Evolutionary conservation across 2,888 invertebrate genomes (phyloP).

Genomic region (Thera obeliscata): DNA sequence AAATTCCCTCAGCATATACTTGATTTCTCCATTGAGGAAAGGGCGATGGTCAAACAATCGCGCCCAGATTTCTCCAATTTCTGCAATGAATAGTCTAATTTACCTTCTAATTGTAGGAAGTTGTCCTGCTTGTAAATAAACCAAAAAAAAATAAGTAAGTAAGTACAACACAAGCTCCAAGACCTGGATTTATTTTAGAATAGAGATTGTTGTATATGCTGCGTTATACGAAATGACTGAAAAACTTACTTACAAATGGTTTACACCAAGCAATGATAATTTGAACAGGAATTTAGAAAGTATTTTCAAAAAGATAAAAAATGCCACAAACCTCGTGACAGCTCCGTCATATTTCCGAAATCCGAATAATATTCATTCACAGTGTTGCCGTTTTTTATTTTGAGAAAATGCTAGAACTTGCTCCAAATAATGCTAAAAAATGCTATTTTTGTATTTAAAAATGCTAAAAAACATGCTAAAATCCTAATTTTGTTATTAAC

Average conservation of each 20-base stretch:
- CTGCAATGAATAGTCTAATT: constrained; percentile 68
- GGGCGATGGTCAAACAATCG: constrained; percentile 94
- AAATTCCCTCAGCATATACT: constrained; percentile 92
- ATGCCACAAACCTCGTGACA: constrained; percentile 77
- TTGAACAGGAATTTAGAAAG: constrained; percentile 15
- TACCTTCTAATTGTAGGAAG: neutral
- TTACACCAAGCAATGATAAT: neutral
- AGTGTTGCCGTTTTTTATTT: no score
- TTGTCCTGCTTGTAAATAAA: neutral
- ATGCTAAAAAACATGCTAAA: no score
- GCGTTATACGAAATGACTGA: neutral
- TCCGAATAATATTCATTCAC: neutral
- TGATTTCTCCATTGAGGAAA: constrained; percentile 94
- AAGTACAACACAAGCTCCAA: neutral
- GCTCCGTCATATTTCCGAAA: constrained; percentile 64
- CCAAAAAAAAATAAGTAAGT: neutral
- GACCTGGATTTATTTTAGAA: neutral
- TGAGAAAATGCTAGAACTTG: no score
- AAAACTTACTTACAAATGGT: neutral
- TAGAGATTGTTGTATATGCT: neutral
- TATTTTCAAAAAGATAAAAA: constrained; percentile 34
- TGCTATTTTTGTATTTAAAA: no score
- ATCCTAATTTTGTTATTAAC: no score
- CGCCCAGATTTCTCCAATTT: constrained; percentile 92
- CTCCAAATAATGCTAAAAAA: no score